These are phyloP conservation scores for Thalassarche chlororhynchos DNA, from an alignment of 2,113 vertebrate genomes.

Conservation along the genomic window DNA sequence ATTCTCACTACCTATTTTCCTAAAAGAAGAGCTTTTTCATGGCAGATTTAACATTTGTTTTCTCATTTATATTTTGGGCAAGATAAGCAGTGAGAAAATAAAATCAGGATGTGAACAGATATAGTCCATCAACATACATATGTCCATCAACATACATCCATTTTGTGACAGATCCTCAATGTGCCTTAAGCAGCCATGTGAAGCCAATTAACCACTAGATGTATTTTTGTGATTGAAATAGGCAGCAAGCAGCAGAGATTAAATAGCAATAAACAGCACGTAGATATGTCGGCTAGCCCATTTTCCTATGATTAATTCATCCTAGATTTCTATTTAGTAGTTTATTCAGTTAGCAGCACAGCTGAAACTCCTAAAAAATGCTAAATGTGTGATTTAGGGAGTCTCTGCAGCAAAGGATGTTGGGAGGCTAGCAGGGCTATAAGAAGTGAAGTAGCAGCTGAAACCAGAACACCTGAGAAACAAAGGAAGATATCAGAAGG, in stretches of 20 bases:
- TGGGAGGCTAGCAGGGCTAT: neutral
- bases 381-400: neutral
- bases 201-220: neutral
- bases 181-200: neutral
- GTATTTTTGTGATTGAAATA: neutral
- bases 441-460: neutral
- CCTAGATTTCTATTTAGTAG: neutral
- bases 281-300: neutral
- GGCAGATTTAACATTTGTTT: neutral
- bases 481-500: accelerated
- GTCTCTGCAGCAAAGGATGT: neutral
- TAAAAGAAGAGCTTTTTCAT: neutral
- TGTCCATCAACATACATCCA: neutral
- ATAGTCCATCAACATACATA: neutral
- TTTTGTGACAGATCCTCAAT: neutral
- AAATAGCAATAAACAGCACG: neutral
- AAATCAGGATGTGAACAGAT: neutral
- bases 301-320: neutral
- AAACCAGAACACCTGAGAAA: neutral
- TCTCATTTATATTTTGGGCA: neutral
- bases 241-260: neutral
- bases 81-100: neutral
- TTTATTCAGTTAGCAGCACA: neutral
- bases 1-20: neutral
- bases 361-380: neutral